Conservation (phyloP, 2,888 invertebrate genomes). For the Mythimna albipuncta region DNA sequence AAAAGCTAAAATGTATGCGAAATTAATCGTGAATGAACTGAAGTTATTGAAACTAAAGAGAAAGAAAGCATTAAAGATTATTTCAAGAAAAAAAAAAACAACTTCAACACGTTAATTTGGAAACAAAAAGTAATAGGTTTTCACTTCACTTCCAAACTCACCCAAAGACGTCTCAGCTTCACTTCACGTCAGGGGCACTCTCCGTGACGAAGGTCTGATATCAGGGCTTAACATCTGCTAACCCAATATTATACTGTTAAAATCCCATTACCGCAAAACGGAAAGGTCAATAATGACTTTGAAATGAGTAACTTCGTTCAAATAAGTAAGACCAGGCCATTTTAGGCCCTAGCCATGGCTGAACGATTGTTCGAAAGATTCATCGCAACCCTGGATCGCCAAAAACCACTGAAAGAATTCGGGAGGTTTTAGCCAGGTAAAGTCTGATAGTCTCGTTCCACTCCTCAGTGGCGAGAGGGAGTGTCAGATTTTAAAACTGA, state of each 20-base stretch:
- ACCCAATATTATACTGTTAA: slow-evolving; percentile 20
- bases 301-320: too few relatives aligned
- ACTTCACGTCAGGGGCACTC: slow-evolving; percentile 33
- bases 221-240: slow-evolving; percentile 46
- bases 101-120: slow-evolving; percentile 1
- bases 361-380: too few relatives aligned
- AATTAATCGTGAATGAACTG: too few relatives aligned
- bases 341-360: too few relatives aligned
- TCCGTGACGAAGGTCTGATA: slow-evolving; percentile 56
- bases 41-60: neutral
- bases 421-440: too few relatives aligned
- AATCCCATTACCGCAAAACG: slow-evolving; percentile 29
- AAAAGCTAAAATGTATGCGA: too few relatives aligned
- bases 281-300: slow-evolving; percentile 16
- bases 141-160: slow-evolving; percentile 20
- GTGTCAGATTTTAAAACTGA: too few relatives aligned
- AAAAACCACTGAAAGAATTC: too few relatives aligned
- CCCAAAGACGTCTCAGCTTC: neutral
- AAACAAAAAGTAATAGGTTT: slow-evolving; percentile 1
- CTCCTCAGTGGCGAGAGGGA: too few relatives aligned
- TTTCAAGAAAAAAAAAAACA: neutral
- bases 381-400: too few relatives aligned
- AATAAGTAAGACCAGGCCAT: too few relatives aligned
- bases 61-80: neutral
- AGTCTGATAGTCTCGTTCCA: too few relatives aligned